phyloP scores from a whole-genome alignment of 2,113 vertebrate species.

The Clinocottus analis region DNA sequence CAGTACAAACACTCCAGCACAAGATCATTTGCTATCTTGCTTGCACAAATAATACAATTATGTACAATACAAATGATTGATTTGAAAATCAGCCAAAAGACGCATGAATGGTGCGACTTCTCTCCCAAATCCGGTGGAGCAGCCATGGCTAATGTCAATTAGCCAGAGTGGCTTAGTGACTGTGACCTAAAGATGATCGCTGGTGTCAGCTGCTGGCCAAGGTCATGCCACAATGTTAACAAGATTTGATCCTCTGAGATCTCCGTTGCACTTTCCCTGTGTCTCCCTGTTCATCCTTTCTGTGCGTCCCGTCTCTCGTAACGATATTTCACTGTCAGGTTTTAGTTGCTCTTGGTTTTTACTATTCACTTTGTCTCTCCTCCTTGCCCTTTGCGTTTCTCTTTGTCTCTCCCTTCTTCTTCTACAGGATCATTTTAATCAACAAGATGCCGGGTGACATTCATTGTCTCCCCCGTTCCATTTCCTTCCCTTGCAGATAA shows the following conservation, averaged over 20 bases:
- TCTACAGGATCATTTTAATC: conserved; percentile 70
- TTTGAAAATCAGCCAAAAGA: conserved; percentile 1
- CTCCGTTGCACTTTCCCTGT: conserved; percentile 53
- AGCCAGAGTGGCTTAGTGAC: conserved; percentile 79
- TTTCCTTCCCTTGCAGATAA: conserved; percentile 56
- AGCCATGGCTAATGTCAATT: conserved; percentile 77
- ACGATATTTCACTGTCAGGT: conserved; percentile 76
- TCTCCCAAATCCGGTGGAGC: conserved; percentile 14
- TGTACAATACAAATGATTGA: neutral
- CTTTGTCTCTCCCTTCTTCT: conserved; percentile 46
- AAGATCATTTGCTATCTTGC: neutral
- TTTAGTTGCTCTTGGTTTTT: conserved; percentile 54
- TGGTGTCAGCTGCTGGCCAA: conserved; percentile 79
- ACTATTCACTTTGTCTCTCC: conserved; percentile 36
- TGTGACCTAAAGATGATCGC: conserved; percentile 79
- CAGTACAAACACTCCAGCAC: neutral
- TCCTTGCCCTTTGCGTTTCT: conserved; percentile 42
- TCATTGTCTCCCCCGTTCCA: conserved; percentile 62
- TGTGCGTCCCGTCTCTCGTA: conserved; percentile 44
- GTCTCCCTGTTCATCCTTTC: conserved; percentile 63
- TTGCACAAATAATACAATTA: neutral
- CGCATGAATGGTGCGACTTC: conserved; percentile 29
- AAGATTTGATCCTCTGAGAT: conserved; percentile 79
- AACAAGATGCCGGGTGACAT: conserved; percentile 70
- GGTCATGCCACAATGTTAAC: conserved; percentile 80